These are phyloP conservation scores for Drosophila formosana DNA, from an alignment of 2,888 invertebrate species.

Conservation along the genomic window DNA sequence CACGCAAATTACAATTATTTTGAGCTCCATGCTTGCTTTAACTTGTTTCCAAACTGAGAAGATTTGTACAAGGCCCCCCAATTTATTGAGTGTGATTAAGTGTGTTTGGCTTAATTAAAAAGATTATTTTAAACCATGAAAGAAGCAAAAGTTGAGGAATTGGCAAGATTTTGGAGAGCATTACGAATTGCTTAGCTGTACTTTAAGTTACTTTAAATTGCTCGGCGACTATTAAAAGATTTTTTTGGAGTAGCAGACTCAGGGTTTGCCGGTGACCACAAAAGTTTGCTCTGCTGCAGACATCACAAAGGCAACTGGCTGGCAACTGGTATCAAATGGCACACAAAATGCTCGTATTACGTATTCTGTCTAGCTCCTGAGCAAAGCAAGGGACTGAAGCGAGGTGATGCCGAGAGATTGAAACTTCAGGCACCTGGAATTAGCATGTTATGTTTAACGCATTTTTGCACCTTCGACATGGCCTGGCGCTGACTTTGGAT, in stretches of 20 bases:
- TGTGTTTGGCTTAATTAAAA: background rate
- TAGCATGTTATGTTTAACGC: slow-evolving; percentile 82
- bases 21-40: background rate
- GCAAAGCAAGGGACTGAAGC: background rate
- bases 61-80: background rate
- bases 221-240: slow-evolving; percentile 2
- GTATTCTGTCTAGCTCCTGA: slow-evolving; percentile 27
- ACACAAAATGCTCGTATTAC: slow-evolving; percentile 75
- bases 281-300: slow-evolving; percentile 46
- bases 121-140: background rate
- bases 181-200: background rate
- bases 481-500: slow-evolving; percentile 39
- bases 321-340: slow-evolving; percentile 63
- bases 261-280: slow-evolving; percentile 40
- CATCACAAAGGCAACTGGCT: slow-evolving; percentile 39
- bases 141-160: background rate
- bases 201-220: background rate
- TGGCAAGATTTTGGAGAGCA: background rate
- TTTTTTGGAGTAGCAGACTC: slow-evolving; percentile 3
- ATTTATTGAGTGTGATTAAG: background rate
- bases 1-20: background rate
- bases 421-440: slow-evolving; percentile 74
- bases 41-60: slow-evolving; percentile 1
- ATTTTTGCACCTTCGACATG: slow-evolving; percentile 80
- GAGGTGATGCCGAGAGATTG: slow-evolving; percentile 56